These are phyloP conservation scores for Drosophila pseudotalamancana DNA, from an alignment of 2,888 invertebrate species.

Conservation along the genomic window DNA sequence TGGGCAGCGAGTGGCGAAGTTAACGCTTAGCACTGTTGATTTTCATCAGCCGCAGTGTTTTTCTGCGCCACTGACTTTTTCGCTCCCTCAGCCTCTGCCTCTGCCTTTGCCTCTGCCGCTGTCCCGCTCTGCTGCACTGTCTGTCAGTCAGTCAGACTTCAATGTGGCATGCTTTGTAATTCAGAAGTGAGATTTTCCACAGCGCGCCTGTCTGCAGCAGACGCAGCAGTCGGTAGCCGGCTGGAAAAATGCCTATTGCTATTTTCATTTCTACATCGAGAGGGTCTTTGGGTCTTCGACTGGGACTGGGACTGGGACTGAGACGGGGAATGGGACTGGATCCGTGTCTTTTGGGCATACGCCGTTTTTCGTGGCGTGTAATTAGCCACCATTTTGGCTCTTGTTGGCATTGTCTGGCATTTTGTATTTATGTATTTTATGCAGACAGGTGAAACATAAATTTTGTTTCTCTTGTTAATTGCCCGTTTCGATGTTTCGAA, in stretches of 20 bases:
- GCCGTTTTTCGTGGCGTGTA: conserved; percentile 63
- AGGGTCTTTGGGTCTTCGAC: conserved; percentile 28
- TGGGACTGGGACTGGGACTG: conserved; percentile 12
- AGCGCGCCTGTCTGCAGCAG: conserved; percentile 69
- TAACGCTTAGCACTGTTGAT: conserved; percentile 81
- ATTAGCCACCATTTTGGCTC: conserved; percentile 70
- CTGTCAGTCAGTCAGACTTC: conserved; percentile 47
- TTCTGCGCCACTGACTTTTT: conserved; percentile 61
- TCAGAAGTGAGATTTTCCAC: conserved; percentile 82
- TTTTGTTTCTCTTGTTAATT: conserved; percentile 76
- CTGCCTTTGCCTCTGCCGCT: conserved; percentile 9
- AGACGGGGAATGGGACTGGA: conserved; percentile 9
- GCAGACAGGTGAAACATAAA: conserved; percentile 82
- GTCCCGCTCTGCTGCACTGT: conserved; percentile 47
- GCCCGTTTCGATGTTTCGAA: conserved; percentile 63
- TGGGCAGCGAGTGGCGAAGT: conserved; percentile 70
- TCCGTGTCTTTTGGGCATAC: conserved; percentile 32
- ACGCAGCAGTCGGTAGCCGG: conserved; percentile 36
- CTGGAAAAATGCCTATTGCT: conserved; percentile 70
- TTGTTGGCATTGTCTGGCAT: conserved; percentile 63
- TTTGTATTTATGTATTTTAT: conserved; percentile 69
- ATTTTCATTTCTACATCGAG: conserved; percentile 59
- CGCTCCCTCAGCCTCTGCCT: conserved; percentile 41
- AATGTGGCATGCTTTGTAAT: conserved; percentile 72
- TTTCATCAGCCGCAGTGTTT: conserved; percentile 81